phyloP scores from a whole-genome alignment of 2,797 vertebrate genomes.

The Enteromius treurensis region DNA sequence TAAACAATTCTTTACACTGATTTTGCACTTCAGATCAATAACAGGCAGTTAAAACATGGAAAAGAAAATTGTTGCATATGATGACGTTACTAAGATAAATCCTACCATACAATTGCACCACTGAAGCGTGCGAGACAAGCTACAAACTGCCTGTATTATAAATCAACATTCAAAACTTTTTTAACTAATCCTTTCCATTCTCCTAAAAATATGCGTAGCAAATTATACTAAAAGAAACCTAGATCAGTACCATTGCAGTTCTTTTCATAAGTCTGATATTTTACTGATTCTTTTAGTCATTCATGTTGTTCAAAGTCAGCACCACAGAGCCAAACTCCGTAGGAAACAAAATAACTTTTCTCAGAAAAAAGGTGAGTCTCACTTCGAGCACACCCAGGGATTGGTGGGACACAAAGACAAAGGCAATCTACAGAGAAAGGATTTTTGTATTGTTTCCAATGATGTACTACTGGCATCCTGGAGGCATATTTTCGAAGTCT shows the following conservation, averaged over 20 bases:
- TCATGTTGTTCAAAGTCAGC: conserved; percentile 12
- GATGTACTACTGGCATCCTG: conserved; percentile 22
- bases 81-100: conserved; percentile 22
- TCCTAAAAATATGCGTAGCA: conserved; percentile 15
- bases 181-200: background rate
- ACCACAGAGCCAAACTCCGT: background rate
- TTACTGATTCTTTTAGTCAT: conserved; percentile 18
- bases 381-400: background rate
- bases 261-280: conserved; percentile 28
- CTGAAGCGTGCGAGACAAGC: conserved; percentile 30
- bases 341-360: background rate
- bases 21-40: background rate
- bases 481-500: conserved; percentile 14
- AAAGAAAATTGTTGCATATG: conserved; percentile 4
- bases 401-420: background rate
- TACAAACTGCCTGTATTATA: conserved; percentile 31
- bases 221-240: conserved; percentile 31
- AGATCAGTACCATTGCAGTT: background rate
- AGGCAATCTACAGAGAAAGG: background rate
- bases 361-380: background rate
- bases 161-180: conserved; percentile 51
- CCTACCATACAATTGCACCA: conserved; percentile 23
- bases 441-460: background rate
- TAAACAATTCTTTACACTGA: background rate
- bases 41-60: conserved; percentile 2